phyloP scores from a whole-genome alignment of 2,113 vertebrate species.

The Phalacrocorax brasilianus region DNA sequence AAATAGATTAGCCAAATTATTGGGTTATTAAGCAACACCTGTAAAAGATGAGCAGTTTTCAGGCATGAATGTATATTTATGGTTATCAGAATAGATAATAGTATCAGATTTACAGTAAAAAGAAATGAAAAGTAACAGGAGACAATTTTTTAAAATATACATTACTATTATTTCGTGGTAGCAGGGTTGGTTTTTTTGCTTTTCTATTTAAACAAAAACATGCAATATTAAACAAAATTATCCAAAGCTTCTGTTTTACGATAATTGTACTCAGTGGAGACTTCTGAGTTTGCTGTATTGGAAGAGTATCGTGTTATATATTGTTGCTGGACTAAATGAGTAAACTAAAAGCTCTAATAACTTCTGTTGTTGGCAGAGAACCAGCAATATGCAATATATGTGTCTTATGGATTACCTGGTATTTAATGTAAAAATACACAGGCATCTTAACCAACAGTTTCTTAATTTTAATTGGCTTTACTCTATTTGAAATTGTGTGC shows the following conservation, averaged over 20 bases:
- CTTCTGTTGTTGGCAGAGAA: not conserved
- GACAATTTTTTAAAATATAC: not conserved
- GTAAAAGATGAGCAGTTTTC: conserved; percentile 19
- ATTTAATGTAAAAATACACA: not conserved
- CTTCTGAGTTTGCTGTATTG: not conserved
- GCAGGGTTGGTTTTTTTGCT: not conserved
- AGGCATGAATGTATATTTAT: conserved; percentile 41
- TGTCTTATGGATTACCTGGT: not conserved
- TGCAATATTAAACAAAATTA: not conserved
- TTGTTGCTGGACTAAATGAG: not conserved
- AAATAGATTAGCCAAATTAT: conserved; percentile 65
- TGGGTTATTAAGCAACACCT: conserved; percentile 51
- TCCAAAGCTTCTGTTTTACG: not conserved
- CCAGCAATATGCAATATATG: not conserved
- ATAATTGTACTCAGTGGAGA: not conserved
- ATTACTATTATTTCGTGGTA: not conserved
- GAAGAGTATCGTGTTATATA: not conserved
- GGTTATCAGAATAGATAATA: conserved; percentile 15
- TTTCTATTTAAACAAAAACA: not conserved
- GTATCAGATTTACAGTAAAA: conserved; percentile 31
- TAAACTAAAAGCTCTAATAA: not conserved
- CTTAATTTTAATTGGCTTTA: not conserved
- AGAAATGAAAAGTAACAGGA: not conserved
- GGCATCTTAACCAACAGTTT: not conserved
- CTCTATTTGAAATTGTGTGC: not conserved